Evolutionary conservation across 2,113 vertebrate genomes (phyloP), one percentile per base, ranked within the genome.

Genomic region (Amblyornis subalaris): DNA sequence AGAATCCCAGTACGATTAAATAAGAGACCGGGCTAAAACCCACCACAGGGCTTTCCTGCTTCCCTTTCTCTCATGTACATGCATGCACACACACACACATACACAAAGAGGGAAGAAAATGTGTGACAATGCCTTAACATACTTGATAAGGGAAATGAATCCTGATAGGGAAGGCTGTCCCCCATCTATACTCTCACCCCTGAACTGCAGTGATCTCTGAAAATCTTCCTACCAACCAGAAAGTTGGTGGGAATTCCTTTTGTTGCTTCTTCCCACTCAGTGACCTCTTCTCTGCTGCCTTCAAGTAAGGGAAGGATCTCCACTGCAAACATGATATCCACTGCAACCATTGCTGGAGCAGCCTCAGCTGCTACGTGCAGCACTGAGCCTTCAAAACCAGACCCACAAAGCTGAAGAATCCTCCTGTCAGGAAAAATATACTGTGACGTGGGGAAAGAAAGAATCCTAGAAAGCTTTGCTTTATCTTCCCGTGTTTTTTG

Each of bases 31-130:
- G 28, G 19, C 40, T 65, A 72, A 79, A 95, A 79, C 22, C 11
- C 7, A 69, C 40, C 2, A 0, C n/a, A 36, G 25, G 11, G 9
- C 12, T 85, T 44, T 51, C 26, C 17, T 60, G 13, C 74, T 88
- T 57, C n/a, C 20, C 36, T 42, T 33, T 51, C 9, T 38, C 40
- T 67, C 42, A 21, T 11, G 35, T 19, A 28, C 35, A 28, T 3
- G 6, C 9, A 28, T 6, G 2, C n/a, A 67, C 8, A 66, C 10
- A 40, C 23, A 48, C 1, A 45, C 15, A 51, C 3, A 29, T 2
- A 35, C 0, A 6, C 22, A 66, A 55, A 70, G 29, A 58, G 12
- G 22, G 42, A 88, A 69, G 3, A 95, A 82, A 88, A 85, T 31
- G 6, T 73, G 21, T 33, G 65, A 65, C 25, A 82, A 85, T 45